These are phyloP conservation scores for Perognathus longimembris DNA, from an alignment of 2,113 vertebrate species.

Conservation along the genomic window DNA sequence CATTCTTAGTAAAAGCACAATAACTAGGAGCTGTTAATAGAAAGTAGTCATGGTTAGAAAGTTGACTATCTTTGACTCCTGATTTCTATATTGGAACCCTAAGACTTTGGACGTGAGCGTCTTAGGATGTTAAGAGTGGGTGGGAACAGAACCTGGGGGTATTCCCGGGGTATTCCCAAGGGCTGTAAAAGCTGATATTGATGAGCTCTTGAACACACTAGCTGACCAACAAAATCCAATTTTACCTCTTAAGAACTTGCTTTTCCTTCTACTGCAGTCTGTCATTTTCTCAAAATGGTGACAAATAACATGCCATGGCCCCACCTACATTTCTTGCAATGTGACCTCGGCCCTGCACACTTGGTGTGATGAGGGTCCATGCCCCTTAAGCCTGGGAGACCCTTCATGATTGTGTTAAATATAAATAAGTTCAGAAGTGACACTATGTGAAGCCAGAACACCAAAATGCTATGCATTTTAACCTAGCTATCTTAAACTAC, in stretches of 20 bases:
- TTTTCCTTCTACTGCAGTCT: not conserved
- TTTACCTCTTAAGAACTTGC: too few species aligned
- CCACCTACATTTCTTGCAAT: not conserved
- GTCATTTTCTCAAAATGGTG: not conserved
- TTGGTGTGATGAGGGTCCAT: not conserved
- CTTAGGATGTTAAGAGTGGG: too few species aligned
- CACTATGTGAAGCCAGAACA: not conserved
- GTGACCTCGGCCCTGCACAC: not conserved
- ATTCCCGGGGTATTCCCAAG: not conserved
- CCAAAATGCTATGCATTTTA: not conserved
- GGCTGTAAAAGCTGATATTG: not conserved
- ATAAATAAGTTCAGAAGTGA: not conserved
- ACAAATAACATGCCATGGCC: not conserved
- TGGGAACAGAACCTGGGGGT: not conserved
- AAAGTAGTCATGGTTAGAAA: not conserved
- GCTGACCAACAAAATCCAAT: too few species aligned
- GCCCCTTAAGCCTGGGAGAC: not conserved
- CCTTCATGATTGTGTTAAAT: not conserved
- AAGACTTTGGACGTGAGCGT: too few species aligned
- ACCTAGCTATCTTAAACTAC: not conserved
- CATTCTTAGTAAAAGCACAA: slow-evolving; percentile 37
- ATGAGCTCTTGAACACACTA: not conserved
- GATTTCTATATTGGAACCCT: not conserved
- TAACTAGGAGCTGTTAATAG: not conserved
- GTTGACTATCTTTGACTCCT: not conserved